Evolutionary conservation across 2,888 invertebrate genomes (phyloP).

Genomic region (Brachynemurus nebulosus): DNA sequence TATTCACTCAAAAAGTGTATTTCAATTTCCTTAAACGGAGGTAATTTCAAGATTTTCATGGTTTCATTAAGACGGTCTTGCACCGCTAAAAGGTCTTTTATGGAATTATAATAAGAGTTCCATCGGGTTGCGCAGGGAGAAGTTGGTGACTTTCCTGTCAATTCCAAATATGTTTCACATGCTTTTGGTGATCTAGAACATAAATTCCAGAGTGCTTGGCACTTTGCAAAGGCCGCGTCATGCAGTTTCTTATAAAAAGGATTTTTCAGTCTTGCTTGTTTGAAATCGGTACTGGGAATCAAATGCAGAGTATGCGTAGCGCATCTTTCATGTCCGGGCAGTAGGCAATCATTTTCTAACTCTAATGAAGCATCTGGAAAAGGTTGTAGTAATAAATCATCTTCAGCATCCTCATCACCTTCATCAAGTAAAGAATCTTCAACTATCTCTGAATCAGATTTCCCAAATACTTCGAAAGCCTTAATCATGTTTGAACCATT

Average conservation of each 20-base stretch:
- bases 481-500: too few relatives aligned
- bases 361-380: conserved; percentile 2
- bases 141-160: conserved; percentile 12
- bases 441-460: neutral
- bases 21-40: conserved; percentile 11
- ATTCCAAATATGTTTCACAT: conserved; percentile 11
- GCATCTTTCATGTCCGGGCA: conserved; percentile 1
- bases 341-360: conserved; percentile 3
- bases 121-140: conserved; percentile 11
- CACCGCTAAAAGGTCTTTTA: conserved; percentile 10
- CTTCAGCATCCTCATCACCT: conserved; percentile 2
- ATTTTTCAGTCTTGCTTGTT: conserved; percentile 4
- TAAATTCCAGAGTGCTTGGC: conserved; percentile 12
- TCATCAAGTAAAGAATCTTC: neutral
- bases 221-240: conserved; percentile 11
- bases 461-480: too few relatives aligned
- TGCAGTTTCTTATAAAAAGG: conserved; percentile 10
- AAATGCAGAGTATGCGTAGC: conserved; percentile 10
- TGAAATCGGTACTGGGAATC: conserved; percentile 5
- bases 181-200: conserved; percentile 13
- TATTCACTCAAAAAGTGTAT: conserved; percentile 12
- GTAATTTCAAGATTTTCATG: conserved; percentile 10
- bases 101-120: conserved; percentile 13
- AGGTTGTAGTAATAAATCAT: neutral
- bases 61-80: conserved; percentile 9